Conservation (phyloP, 2,888 invertebrate species). For the Buathra laborator region DNA sequence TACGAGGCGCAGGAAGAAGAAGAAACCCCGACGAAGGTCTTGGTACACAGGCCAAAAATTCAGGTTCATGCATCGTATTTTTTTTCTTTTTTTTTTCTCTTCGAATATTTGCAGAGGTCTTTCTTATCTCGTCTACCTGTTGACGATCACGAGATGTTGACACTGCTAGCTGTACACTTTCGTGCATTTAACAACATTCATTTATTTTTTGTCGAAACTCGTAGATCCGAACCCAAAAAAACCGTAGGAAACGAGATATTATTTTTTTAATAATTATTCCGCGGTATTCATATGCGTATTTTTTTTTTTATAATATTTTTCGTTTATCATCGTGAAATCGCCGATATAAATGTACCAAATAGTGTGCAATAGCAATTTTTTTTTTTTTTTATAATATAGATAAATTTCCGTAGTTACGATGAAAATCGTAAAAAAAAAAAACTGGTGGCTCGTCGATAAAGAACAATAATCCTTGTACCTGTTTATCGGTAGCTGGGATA, state of each 20-base stretch:
- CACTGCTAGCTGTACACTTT: slow-evolving; percentile 4
- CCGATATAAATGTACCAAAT: background rate
- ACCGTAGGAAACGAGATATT: background rate
- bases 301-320: no score
- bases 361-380: background rate
- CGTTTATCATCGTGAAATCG: background rate
- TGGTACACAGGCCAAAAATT: slow-evolving; percentile 54
- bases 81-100: slow-evolving; percentile 18
- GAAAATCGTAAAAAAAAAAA: background rate
- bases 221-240: background rate
- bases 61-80: slow-evolving; percentile 26
- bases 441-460: slow-evolving; percentile 5
- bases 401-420: slow-evolving; percentile 9
- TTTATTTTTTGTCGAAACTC: background rate
- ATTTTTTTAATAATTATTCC: background rate
- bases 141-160: slow-evolving; percentile 53
- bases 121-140: slow-evolving; percentile 66
- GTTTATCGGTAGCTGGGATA: slow-evolving; percentile 63
- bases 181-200: slow-evolving; percentile 4
- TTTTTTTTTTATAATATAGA: background rate
- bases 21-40: slow-evolving; percentile 42
- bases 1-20: slow-evolving; percentile 14
- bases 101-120: slow-evolving; percentile 58
- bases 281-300: background rate
- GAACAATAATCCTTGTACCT: slow-evolving; percentile 41